A percentile compares a stretch with the other conserved stretches of the same genome.
These are phyloP conservation scores for Diprion similis DNA, from an alignment of 1,140 invertebrate genomes.

Conservation along the genomic window DNA sequence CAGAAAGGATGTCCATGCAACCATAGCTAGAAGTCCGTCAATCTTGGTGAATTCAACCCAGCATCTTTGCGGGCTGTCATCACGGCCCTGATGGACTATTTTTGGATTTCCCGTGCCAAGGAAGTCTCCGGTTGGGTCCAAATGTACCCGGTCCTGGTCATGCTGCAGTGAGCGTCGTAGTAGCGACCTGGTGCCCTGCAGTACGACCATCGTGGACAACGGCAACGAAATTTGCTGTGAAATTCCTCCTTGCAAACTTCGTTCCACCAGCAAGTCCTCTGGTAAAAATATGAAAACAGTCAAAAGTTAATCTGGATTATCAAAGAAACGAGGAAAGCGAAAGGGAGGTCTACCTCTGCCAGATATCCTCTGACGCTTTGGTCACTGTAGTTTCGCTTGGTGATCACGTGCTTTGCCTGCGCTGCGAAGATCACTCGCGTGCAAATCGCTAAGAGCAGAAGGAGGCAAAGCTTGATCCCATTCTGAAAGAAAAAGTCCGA, in stretches of 20 bases:
- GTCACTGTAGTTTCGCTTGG: constrained; percentile 77
- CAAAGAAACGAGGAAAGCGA: constrained; percentile 9
- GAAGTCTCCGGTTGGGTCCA: constrained; percentile 78
- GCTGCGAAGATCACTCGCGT: constrained; percentile 35
- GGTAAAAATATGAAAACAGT: constrained; percentile 35
- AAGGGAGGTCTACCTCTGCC: constrained; percentile 70
- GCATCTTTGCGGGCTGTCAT: background rate
- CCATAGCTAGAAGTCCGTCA: background rate
- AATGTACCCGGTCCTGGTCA: constrained; percentile 89
- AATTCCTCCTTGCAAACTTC: constrained; percentile 93
- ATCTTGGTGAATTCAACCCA: background rate
- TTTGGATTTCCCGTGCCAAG: constrained; percentile 47
- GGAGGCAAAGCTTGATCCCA: constrained; percentile 28
- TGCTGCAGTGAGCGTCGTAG: constrained; percentile 89
- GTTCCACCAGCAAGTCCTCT: constrained; percentile 93
- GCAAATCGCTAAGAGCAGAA: constrained; percentile 38
- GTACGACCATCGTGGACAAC: constrained; percentile 86
- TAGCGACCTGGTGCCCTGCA: constrained; percentile 87
- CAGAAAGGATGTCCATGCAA: too few relatives aligned
- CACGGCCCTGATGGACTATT: constrained; percentile 31
- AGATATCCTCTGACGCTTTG: constrained; percentile 80
- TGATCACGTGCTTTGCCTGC: constrained; percentile 53
- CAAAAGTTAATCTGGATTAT: constrained; percentile 4
- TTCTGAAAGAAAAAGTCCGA: constrained; percentile 30
- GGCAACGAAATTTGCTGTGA: constrained; percentile 84